Percentiles rank a stretch among this genome's conserved stretches.
phyloP scores from a whole-genome alignment of 2,113 vertebrate genomes.

The Callaeas wilsoni region DNA sequence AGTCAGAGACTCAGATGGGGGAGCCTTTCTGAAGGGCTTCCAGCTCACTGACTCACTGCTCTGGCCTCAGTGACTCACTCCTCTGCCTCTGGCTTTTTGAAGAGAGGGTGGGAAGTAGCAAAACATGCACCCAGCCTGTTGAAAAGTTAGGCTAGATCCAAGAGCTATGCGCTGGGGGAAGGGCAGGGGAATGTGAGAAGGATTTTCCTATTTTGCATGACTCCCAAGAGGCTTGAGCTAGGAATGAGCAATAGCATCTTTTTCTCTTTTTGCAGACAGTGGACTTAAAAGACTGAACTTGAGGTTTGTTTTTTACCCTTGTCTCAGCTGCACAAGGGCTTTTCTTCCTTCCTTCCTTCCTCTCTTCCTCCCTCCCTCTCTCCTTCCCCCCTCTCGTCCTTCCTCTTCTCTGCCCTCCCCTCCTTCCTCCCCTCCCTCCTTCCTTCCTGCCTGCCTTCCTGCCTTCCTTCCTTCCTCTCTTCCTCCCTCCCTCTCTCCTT shows the following conservation, averaged over 20 bases:
- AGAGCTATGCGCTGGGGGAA: neutral
- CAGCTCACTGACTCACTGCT: neutral
- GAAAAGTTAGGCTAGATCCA: neutral
- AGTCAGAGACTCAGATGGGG: neutral
- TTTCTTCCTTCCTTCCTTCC: neutral
- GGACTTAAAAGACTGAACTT: neutral
- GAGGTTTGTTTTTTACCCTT: neutral
- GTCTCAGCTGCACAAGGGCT: neutral
- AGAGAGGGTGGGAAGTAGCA: neutral
- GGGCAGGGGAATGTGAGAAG: neutral
- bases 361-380: too few relatives aligned
- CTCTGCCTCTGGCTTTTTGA: neutral
- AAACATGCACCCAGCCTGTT: neutral
- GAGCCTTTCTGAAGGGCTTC: constrained; percentile 1
- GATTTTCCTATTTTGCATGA: constrained; percentile 1
- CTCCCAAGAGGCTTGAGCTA: neutral
- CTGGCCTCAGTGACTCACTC: neutral
- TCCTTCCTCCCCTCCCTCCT: too few relatives aligned
- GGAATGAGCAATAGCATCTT: neutral
- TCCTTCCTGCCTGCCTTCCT: too few relatives aligned
- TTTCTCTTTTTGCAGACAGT: neutral
- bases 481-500: too few relatives aligned
- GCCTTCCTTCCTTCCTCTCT: too few relatives aligned
- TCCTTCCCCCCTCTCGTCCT: too few relatives aligned
- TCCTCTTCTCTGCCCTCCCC: too few relatives aligned